These are phyloP conservation scores for Gambusia holbrooki DNA, from an alignment of 2,113 vertebrate genomes.

Conservation along the genomic window DNA sequence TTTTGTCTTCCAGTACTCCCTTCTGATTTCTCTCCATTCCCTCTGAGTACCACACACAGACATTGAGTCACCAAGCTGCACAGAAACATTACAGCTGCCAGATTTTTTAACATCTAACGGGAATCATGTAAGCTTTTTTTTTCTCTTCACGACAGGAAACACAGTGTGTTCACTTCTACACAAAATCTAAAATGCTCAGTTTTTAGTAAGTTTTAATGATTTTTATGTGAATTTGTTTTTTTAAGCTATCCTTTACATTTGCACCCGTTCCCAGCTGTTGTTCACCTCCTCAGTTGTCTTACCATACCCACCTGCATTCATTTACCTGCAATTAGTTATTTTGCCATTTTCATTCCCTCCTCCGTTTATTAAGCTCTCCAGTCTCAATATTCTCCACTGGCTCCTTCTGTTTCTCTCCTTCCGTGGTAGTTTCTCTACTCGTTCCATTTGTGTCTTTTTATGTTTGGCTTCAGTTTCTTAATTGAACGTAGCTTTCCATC, in stretches of 20 bases:
- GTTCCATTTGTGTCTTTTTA: too few relatives aligned
- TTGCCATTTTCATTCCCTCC: too few relatives aligned
- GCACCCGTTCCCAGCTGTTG: too few relatives aligned
- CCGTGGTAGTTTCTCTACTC: too few relatives aligned
- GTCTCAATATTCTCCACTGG: too few relatives aligned
- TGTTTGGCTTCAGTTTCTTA: too few relatives aligned
- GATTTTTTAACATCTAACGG: constrained; percentile 70
- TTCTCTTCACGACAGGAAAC: constrained; percentile 23
- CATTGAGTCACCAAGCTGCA: constrained; percentile 45
- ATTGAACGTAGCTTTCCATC: too few relatives aligned
- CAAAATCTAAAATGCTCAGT: background rate
- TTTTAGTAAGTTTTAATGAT: background rate
- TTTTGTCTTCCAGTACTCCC: background rate
- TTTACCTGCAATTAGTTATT: too few relatives aligned
- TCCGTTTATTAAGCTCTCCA: too few relatives aligned
- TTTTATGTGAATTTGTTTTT: background rate
- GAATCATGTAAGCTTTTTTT: constrained; percentile 49
- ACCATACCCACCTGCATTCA: too few relatives aligned
- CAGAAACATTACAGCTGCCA: constrained; percentile 63
- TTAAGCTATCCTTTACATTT: background rate
- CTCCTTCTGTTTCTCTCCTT: too few relatives aligned
- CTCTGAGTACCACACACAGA: constrained; percentile 81
- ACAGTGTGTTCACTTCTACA: background rate
- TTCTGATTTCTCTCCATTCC: constrained; percentile 21
- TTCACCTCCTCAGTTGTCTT: too few relatives aligned